Percentiles rank a stretch among this genome's conserved stretches.
Evolutionary conservation across 2,113 vertebrate genomes (phyloP).

Genomic region (Colossoma macropomum): DNA sequence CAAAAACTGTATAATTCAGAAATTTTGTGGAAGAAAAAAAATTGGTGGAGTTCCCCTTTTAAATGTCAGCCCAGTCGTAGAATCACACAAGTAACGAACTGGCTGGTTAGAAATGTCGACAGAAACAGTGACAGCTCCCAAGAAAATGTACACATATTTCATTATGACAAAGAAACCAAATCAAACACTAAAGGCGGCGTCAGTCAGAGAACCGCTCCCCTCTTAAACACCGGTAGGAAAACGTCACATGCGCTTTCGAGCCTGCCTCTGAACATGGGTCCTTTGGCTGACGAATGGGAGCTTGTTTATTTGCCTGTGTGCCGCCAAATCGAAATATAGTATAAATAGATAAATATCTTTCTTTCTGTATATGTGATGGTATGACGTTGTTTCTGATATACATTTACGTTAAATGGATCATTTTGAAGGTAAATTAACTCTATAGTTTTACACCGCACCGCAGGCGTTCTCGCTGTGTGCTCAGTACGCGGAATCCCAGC

Average conservation of each 20-base stretch:
- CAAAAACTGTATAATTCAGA: too few relatives aligned
- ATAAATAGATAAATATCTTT: not conserved
- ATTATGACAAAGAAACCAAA: not conserved
- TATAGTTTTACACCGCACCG: not conserved
- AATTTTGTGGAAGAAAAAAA: too few relatives aligned
- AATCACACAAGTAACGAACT: too few relatives aligned
- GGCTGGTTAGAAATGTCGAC: too few relatives aligned
- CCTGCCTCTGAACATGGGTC: conserved; percentile 40
- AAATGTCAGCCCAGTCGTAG: too few relatives aligned
- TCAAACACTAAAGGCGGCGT: conserved; percentile 25
- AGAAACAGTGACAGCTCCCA: too few relatives aligned
- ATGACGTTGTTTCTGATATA: not conserved
- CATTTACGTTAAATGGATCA: not conserved
- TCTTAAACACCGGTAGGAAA: conserved; percentile 38
- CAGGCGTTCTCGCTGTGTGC: conserved; percentile 64
- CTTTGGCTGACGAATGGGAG: not conserved
- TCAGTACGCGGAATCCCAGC: conserved; percentile 59
- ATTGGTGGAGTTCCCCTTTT: too few relatives aligned
- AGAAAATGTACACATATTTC: not conserved
- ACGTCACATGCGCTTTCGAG: conserved; percentile 33
- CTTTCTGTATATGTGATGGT: not conserved
- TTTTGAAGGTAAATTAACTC: not conserved
- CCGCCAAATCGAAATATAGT: not conserved
- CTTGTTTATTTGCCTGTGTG: conserved; percentile 29
- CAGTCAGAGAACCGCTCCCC: not conserved